Evolutionary conservation across 2,113 vertebrate species (phyloP).

Genomic region (Lepus americanus): DNA sequence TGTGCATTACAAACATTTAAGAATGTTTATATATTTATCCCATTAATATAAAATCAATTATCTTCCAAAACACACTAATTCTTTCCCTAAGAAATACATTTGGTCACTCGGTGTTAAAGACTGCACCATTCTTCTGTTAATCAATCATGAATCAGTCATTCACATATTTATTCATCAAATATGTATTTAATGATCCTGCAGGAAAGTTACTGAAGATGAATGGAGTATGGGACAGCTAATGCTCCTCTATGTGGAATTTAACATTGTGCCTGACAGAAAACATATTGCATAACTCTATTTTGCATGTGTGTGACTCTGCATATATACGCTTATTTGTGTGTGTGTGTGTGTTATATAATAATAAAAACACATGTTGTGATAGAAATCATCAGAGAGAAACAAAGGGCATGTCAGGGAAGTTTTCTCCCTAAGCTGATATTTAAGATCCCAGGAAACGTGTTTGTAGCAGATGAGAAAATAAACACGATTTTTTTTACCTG

Average conservation of each 20-base stretch:
- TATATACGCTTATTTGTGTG: not conserved
- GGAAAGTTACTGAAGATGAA: not conserved
- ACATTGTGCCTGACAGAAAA: not conserved
- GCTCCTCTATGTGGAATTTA: not conserved
- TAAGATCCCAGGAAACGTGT: not conserved
- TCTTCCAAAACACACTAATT: not conserved
- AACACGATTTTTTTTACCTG: not conserved
- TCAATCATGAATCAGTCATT: not conserved
- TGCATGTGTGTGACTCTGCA: not conserved
- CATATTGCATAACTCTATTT: not conserved
- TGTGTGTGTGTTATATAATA: not conserved
- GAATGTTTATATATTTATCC: not conserved
- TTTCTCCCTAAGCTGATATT: not conserved
- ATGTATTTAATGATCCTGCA: not conserved
- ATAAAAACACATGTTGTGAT: not conserved
- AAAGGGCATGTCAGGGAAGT: not conserved
- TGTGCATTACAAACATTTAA: constrained; percentile 7
- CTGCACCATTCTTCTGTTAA: not conserved
- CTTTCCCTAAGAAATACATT: not conserved
- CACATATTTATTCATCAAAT: not conserved
- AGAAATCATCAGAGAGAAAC: not conserved
- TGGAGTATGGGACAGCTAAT: not conserved
- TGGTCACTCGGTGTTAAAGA: not conserved
- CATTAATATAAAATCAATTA: constrained; percentile 30
- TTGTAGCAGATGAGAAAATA: not conserved